These are phyloP conservation scores for Eurois occulta DNA, from an alignment of 2,888 invertebrate genomes.

Conservation along the genomic window DNA sequence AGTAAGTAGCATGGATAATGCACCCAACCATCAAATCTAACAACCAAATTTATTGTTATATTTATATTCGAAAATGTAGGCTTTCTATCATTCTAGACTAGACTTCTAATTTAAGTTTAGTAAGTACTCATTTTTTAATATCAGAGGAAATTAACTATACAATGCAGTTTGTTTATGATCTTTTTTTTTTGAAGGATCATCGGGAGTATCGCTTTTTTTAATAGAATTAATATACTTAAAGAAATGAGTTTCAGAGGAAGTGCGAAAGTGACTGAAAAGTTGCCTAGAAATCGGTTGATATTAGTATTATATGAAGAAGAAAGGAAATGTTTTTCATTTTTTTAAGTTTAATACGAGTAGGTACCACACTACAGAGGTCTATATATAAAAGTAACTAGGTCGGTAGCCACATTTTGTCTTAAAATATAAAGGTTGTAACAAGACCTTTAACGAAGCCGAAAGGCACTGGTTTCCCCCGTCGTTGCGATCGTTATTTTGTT, in stretches of 20 bases:
- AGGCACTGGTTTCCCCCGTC: too few species aligned
- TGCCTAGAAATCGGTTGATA: background rate
- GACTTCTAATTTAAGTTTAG: background rate
- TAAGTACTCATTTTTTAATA: background rate
- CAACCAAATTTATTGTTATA: background rate
- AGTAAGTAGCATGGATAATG: conserved; percentile 21
- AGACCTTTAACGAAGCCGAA: too few species aligned
- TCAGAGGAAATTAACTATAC: background rate
- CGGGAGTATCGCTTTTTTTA: background rate
- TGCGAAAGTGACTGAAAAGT: background rate
- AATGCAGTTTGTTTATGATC: background rate
- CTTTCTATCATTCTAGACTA: conserved; percentile 7
- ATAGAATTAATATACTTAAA: background rate
- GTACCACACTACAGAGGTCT: background rate
- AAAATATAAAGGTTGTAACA: too few species aligned
- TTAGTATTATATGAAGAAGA: background rate
- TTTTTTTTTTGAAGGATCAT: background rate
- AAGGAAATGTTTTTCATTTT: background rate
- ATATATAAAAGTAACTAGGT: background rate
- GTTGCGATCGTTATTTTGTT: too few species aligned
- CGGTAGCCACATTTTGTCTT: background rate
- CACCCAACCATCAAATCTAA: conserved; percentile 32
- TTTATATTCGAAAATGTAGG: background rate
- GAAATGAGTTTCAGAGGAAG: background rate
- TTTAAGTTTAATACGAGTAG: background rate